phyloP scores from a whole-genome alignment of 2,888 invertebrate species.

The Anorthoa munda region DNA sequence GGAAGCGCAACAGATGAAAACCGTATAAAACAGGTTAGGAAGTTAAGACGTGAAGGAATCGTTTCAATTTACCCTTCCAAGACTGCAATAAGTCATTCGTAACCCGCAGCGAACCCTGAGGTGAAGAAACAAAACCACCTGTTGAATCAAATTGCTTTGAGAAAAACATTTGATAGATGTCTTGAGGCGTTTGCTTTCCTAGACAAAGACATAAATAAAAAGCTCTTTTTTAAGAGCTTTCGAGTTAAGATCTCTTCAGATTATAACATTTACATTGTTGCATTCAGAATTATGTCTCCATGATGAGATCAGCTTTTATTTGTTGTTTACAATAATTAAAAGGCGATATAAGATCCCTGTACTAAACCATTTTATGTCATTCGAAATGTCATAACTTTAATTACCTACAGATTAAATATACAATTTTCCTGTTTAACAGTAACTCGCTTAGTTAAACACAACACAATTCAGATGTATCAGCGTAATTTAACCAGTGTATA shows the following conservation, averaged over 20 bases:
- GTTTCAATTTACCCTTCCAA: conserved; percentile 41
- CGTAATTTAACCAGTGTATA: background rate
- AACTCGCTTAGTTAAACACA: background rate
- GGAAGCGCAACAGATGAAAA: conserved; percentile 27
- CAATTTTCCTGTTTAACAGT: conserved; percentile 29
- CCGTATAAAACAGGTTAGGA: conserved; percentile 12
- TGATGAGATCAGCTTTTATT: background rate
- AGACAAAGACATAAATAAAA: conserved; percentile 23
- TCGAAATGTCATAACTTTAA: conserved; percentile 5
- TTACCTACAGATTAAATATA: conserved; percentile 23
- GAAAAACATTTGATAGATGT: conserved; percentile 49
- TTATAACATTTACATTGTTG: background rate
- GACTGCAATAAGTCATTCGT: conserved; percentile 55
- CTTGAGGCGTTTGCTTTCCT: conserved; percentile 23
- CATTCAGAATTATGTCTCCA: background rate
- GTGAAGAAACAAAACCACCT: conserved; percentile 66
- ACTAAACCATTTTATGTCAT: background rate
- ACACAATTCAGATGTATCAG: background rate
- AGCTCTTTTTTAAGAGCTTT: conserved; percentile 1
- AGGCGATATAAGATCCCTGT: background rate
- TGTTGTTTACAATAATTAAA: background rate
- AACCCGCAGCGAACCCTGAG: conserved; percentile 50
- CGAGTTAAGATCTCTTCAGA: background rate
- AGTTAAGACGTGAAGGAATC: conserved; percentile 26
- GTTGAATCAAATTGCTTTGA: conserved; percentile 64